Base-by-base conservation (phyloP, 1,140 invertebrate genomes). In the Trichonephila inaurata region DNA sequence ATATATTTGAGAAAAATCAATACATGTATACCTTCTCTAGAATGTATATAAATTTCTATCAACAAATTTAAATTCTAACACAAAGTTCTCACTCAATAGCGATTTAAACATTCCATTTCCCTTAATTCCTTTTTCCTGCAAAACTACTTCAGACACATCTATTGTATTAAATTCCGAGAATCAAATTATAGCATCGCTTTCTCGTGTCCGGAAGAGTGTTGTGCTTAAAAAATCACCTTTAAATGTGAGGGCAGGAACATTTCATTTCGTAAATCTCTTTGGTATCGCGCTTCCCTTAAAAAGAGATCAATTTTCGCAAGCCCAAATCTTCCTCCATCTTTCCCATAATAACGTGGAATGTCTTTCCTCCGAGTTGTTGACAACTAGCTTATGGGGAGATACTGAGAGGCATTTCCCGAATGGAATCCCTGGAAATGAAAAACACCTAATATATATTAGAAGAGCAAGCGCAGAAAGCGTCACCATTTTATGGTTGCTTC, bases 391-490 rank as follows among this genome's bases (percentile, higher is more conserved):
- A 69, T 24, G 24, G 12, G 66, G n/a, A 21, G n/a, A 3, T 2
- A n/a, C n/a, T 7, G n/a, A 69, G 66, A 24, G n/a, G 24, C n/a
- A 69, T 69, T n/a, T 69, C 66, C 66, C 66, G 24, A 69, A 69
- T 69, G 66, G 24, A 69, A 69, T 69, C 66, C 66, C n/a, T 1
- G n/a, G 66, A 69, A 69, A 69, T 69, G 66, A 69, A 69, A 69
- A 21, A 69, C 66, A 69, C 24, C 66, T 24, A 24, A 69, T 69
- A 69, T 69, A 69, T 69, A 24, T 24, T 24, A 69, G n/a, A 24
- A 19, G n/a, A n/a, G 66, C 21, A 24, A 3, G n/a, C 24, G 66
- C n/a, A 12, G 2, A 69, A 69, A 69, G 24, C 66, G 66, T 69
- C n/a, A 69, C 66, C n/a, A 24, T 24, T 69, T 69, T 69, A 69